Base-by-base conservation (phyloP, 2,888 invertebrate species). In the Lochmaea capreae region DNA sequence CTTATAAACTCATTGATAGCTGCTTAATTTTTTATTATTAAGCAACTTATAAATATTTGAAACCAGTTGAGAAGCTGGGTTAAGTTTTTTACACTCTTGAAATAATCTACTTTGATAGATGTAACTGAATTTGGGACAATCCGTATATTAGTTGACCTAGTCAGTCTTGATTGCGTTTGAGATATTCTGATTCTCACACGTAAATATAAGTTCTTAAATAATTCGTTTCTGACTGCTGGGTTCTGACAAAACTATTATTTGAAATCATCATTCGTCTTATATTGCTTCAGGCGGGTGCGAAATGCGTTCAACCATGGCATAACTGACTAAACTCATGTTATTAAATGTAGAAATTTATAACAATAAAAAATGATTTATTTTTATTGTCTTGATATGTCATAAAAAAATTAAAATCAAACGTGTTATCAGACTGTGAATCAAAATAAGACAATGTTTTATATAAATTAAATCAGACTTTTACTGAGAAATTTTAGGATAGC, bases 231-330 rank as follows among this genome's bases (percentile, higher is more conserved):
- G 65, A 66, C 59, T 49, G 66, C 33, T 57, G 71, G 33, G 59
- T 67, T 69, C 62, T 59, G 62, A 63, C 54, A 67, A 62, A 61
- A 67, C 62, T 67, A 67, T 43, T 65, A 62, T 71, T 71, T 58
- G 65, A 65, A 63, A 57, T 65, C 71, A 71, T 67, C 54, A 67
- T 61, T 72, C 72, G 52, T 54, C 52, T 72, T 67, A 67, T 67
- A 67, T 16, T 54, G 63, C 67, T 67, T 3, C 16, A 16, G 62
- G 71, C 65, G 49, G 49, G 57, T 42, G 18, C 16, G 58, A 57
- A 67, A 67, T 57, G 58, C 42, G 57, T 67, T 52, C 39, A 39
- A 26, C 67, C 57, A 67, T 67, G 57, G 39, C 62, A 42, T 62
- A 62, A 54, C 54, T 54, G 54, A 54, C 62, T 62, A 62, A 62